These are phyloP conservation scores for Meloidogyne chitwoodi DNA, from an alignment of 1,140 invertebrate species.

Conservation along the genomic window DNA sequence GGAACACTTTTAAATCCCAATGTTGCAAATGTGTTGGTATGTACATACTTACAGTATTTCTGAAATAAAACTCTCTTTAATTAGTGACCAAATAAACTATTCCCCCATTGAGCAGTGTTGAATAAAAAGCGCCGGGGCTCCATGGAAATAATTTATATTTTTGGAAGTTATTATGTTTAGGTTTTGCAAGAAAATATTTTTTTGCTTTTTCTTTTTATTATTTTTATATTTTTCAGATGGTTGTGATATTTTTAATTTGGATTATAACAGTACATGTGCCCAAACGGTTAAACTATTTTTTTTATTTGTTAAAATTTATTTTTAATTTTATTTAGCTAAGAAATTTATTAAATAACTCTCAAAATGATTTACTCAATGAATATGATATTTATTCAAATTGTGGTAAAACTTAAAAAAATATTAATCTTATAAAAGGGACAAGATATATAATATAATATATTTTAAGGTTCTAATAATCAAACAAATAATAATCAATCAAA, in stretches of 20 bases:
- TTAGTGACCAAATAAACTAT: no score
- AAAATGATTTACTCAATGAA: not conserved
- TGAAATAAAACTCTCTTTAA: no score
- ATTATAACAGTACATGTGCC: not conserved
- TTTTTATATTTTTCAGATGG: not conserved
- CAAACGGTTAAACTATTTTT: not conserved
- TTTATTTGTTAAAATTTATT: not conserved
- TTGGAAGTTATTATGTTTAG: no score
- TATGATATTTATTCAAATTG: not conserved
- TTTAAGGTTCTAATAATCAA: no score
- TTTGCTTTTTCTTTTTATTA: no score
- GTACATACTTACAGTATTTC: not conserved
- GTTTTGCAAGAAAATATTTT: no score
- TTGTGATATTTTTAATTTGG: not conserved
- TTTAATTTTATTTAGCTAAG: not conserved
- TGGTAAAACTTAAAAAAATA: not conserved
- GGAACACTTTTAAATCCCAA: conserved; percentile 43
- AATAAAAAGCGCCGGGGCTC: no score
- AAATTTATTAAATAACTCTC: not conserved
- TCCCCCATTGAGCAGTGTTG: no score
- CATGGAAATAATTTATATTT: no score
- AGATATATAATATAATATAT: no score
- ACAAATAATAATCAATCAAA: no score
- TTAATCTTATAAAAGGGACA: no score
- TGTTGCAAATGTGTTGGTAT: conserved; percentile 26